Evolutionary conservation across 2,888 invertebrate species (phyloP).

Genomic region (Andrena marginata): DNA sequence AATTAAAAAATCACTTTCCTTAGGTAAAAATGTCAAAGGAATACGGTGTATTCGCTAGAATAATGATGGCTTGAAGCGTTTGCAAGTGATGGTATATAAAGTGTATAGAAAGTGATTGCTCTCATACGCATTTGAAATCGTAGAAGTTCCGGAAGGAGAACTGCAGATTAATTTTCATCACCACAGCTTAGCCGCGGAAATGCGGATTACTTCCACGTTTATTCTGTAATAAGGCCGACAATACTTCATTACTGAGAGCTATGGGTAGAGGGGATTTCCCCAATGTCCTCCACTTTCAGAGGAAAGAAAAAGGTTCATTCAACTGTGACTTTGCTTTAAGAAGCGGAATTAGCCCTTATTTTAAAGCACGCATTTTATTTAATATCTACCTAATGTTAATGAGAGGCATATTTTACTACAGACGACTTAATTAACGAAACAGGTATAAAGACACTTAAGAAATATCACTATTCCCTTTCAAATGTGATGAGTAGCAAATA

Average conservation of each 20-base stretch:
- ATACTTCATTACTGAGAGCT: not conserved
- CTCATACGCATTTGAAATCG: slow-evolving; percentile 41
- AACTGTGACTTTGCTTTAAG: not conserved
- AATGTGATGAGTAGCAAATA: no score
- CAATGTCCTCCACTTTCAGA: not conserved
- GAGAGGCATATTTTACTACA: no score
- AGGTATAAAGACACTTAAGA: no score
- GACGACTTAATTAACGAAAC: no score
- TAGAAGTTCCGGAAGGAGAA: slow-evolving; percentile 54
- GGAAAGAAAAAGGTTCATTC: not conserved
- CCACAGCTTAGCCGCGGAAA: slow-evolving; percentile 17
- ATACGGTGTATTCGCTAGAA: no score
- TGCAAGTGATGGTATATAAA: not conserved
- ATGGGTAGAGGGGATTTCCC: not conserved
- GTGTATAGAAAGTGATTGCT: not conserved
- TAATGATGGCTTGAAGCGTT: no score
- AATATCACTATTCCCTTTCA: no score
- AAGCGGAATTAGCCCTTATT: no score
- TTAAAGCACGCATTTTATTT: no score
- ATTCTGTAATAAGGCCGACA: not conserved
- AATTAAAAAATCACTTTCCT: no score
- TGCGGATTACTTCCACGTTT: slow-evolving; percentile 17
- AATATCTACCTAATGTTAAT: no score
- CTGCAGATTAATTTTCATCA: slow-evolving; percentile 42
- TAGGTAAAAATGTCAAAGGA: no score